Conservation (phyloP, 2,888 invertebrate species). For the Eristalis tenax region DNA sequence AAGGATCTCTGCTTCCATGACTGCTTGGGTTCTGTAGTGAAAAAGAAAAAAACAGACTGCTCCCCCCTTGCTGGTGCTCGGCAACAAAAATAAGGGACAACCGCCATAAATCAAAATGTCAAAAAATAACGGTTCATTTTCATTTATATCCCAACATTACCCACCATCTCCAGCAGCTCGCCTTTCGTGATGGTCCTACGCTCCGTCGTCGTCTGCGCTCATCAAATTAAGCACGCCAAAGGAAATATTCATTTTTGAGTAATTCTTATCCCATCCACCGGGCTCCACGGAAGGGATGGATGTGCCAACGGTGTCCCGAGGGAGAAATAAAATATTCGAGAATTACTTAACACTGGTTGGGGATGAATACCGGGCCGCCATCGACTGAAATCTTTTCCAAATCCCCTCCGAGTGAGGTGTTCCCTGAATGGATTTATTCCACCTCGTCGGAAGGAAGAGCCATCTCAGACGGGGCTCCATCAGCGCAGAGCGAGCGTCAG, state of each 20-base stretch:
- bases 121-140: conserved; percentile 70
- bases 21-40: conserved; percentile 34
- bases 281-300: not conserved
- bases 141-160: conserved; percentile 54
- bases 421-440: not conserved
- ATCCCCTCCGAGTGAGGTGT: conserved; percentile 17
- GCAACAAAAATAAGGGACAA: conserved; percentile 59
- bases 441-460: not conserved
- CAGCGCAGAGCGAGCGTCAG: not conserved
- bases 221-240: conserved; percentile 62
- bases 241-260: conserved; percentile 56
- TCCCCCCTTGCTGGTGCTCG: not conserved
- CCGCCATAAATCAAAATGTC: conserved; percentile 70
- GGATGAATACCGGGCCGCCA: not conserved
- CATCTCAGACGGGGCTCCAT: conserved; percentile 29
- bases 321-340: conserved; percentile 54
- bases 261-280: conserved; percentile 16
- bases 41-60: not conserved
- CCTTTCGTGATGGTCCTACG: not conserved
- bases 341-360: conserved; percentile 43
- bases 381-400: conserved; percentile 25
- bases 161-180: conserved; percentile 24
- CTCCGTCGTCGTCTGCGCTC: conserved; percentile 29
- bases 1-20: conserved; percentile 58
- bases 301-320: conserved; percentile 3